These are phyloP conservation scores for Platyrinchus mystaceus DNA, from an alignment of 2,797 vertebrate genomes.

Conservation along the genomic window DNA sequence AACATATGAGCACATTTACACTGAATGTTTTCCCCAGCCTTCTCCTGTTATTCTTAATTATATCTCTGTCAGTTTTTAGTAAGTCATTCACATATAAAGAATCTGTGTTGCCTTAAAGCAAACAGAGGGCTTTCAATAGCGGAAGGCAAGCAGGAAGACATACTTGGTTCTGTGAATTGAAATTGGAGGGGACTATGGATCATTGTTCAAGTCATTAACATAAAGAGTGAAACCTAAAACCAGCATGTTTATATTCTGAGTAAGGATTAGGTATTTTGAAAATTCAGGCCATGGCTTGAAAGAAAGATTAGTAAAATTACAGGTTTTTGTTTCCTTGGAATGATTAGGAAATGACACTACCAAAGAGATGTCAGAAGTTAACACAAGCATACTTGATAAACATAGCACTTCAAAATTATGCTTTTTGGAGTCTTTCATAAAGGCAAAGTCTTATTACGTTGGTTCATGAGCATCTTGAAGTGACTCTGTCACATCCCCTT, in stretches of 20 bases:
- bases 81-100: background rate
- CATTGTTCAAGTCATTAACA: background rate
- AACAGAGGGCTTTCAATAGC: background rate
- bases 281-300: background rate
- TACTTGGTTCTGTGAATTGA: background rate
- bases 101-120: background rate
- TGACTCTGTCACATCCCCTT: background rate
- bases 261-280: background rate
- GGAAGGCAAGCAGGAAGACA: background rate
- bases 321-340: background rate
- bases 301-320: background rate
- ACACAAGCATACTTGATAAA: background rate
- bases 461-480: background rate
- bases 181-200: background rate
- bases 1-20: background rate
- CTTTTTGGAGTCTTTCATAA: background rate
- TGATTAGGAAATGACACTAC: background rate
- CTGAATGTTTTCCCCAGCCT: background rate
- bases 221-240: background rate
- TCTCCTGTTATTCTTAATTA: background rate
- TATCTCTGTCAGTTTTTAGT: background rate
- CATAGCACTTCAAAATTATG: background rate
- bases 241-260: background rate
- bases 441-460: background rate
- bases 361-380: background rate